Percentiles rank a stretch among this genome's conserved stretches.
These are phyloP conservation scores for Pseudomyrmex concolor DNA, from an alignment of 1,140 invertebrate species.

Conservation along the genomic window DNA sequence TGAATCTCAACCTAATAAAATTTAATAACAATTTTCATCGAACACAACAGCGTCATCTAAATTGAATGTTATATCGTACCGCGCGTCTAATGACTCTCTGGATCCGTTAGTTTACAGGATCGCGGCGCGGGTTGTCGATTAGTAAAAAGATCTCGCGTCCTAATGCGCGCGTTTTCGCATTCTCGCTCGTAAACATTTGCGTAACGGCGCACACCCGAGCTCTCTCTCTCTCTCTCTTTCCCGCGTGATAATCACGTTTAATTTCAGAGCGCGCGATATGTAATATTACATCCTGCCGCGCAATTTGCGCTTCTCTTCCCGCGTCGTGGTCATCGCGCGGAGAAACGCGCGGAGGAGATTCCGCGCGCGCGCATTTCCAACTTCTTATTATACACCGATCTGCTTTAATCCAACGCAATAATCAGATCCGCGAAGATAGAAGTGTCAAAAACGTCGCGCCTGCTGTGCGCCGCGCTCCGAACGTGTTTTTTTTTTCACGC, in stretches of 20 bases:
- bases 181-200: slow-evolving; percentile 16
- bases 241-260: slow-evolving; percentile 29
- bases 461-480: too few species aligned
- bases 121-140: background rate
- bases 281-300: background rate
- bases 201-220: slow-evolving; percentile 28
- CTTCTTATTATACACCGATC: slow-evolving; percentile 18
- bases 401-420: slow-evolving; percentile 3
- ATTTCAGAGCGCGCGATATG: slow-evolving; percentile 16
- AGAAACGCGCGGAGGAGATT: background rate
- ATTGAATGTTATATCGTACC: slow-evolving; percentile 2
- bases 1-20: too few species aligned
- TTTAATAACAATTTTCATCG: slow-evolving; percentile 36
- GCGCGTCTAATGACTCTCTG: background rate
- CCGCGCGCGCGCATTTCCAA: background rate
- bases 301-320: slow-evolving; percentile 26
- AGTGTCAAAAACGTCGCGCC: background rate
- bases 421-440: slow-evolving; percentile 16
- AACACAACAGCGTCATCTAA: slow-evolving; percentile 27
- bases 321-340: background rate
- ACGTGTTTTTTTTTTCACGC: background rate
- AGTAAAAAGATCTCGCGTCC: background rate
- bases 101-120: background rate
- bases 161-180: background rate
- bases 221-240: background rate